Evolutionary conservation across 2,113 vertebrate species (phyloP), one percentile per base, ranked within the genome.

Genomic region (Ammodytes dubius): DNA sequence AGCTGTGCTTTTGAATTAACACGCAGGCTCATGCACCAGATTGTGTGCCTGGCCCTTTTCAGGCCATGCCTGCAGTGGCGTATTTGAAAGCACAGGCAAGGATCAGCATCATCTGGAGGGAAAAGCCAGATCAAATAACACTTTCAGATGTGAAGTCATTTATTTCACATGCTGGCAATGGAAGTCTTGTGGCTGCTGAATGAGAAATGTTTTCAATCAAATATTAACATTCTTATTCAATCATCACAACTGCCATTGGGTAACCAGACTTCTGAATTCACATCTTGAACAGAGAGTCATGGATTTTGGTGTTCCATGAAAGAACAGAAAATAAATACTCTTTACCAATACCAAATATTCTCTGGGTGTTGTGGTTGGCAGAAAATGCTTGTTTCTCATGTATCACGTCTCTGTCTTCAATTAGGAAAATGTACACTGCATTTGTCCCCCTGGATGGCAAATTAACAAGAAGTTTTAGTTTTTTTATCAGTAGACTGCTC

Each of bases 121-220:
- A 86, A 74, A 90, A 81, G 66, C 85, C 74, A 88, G 85, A 91
- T 91, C 88, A 94, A 93, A 92, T 87, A 91, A 82, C 70, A 67
- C 70, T 81, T 84, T 87, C 77, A 77, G 58, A 85, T 88, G 86
- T 78, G 84, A 88, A 87, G 66, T 86, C 80, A 89, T 92, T 93
- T 88, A 91, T 91, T 93, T 90, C 76, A 78, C 82, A 91, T 86
- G 79, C 80, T 91, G 89, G 81, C 81, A 75, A n/a, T 66, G 69
- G 46, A 81, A 73, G 64, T 83, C 61, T 89, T 53, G 52, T 84
- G 79, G 84, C 84, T 81, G 87, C 74, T 87, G 84, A 88, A 81
- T 85, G 87, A 86, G 50, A 71, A 82, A 82, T 88, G 71, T 80
- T 89, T 83, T 83, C 84, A 87, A 80, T 87, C 65, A 85, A 74